These are phyloP conservation scores for Pogonomyrmex californicus DNA, from an alignment of 1,140 invertebrate species.

Conservation along the genomic window DNA sequence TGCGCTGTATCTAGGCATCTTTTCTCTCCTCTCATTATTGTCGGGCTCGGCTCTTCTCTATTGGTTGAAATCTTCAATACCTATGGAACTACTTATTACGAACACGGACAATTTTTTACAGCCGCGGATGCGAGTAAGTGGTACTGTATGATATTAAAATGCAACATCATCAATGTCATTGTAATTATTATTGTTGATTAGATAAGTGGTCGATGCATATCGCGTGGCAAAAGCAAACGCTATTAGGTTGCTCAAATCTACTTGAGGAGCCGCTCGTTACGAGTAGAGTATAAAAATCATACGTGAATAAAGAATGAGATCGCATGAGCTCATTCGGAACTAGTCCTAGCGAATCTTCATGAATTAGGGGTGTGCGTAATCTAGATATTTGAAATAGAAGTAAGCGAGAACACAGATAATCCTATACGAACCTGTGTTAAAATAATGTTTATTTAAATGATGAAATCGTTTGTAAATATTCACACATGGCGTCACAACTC, in stretches of 20 bases:
- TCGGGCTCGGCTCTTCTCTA: conserved; percentile 45
- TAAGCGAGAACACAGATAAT: conserved; percentile 42
- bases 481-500: conserved; percentile 25
- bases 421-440: conserved; percentile 75
- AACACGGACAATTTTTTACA: conserved; percentile 3
- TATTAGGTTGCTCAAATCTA: conserved; percentile 30
- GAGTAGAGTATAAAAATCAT: conserved; percentile 14
- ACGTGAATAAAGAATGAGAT: conserved; percentile 30
- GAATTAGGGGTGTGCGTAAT: conserved; percentile 55
- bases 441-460: conserved; percentile 74
- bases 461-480: conserved; percentile 83
- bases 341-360: conserved; percentile 75
- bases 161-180: conserved; percentile 52
- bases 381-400: conserved; percentile 51
- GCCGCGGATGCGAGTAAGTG: conserved; percentile 54
- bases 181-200: conserved; percentile 52
- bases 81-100: conserved; percentile 55
- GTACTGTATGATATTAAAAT: conserved; percentile 52
- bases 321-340: conserved; percentile 66
- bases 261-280: neutral
- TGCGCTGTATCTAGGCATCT: neutral
- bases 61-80: neutral
- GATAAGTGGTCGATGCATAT: conserved; percentile 21
- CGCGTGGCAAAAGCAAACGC: conserved; percentile 11
- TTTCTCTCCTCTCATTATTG: conserved; percentile 16